Conservation (phyloP, 2,888 invertebrate species). For the Drosophila cracens region DNA sequence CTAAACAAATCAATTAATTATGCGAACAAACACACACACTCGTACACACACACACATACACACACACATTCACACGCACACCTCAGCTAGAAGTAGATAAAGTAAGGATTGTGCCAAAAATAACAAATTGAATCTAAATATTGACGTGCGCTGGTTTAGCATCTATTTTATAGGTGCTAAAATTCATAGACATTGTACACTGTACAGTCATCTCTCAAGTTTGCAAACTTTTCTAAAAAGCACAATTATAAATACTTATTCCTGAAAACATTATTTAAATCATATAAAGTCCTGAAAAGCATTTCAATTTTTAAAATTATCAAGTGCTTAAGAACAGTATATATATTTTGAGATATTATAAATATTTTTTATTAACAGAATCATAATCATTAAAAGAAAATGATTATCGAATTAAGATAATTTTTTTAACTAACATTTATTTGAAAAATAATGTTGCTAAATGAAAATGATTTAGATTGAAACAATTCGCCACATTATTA, state of each 20-base stretch:
- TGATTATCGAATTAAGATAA: not conserved
- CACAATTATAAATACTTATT: not conserved
- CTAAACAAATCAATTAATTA: constrained; percentile 80
- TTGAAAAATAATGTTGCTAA: not conserved
- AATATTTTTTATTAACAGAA: not conserved
- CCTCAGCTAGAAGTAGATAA: constrained; percentile 39
- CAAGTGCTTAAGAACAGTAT: no score
- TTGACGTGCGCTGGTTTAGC: constrained; percentile 47
- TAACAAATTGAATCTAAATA: constrained; percentile 69
- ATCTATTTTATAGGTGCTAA: constrained; percentile 70
- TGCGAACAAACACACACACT: constrained; percentile 37
- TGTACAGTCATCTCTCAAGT: constrained; percentile 1
- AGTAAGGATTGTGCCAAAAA: constrained; percentile 67
- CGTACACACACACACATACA: constrained; percentile 9
- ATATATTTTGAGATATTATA: not conserved
- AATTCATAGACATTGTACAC: constrained; percentile 53
- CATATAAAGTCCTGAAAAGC: not conserved
- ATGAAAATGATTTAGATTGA: not conserved
- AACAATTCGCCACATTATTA: not conserved
- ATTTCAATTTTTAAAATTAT: no score
- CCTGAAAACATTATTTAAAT: not conserved
- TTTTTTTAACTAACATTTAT: not conserved
- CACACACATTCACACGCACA: constrained; percentile 12
- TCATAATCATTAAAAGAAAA: not conserved
- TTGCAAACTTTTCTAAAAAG: not conserved